Evolutionary conservation across 2,797 vertebrate species (phyloP), one percentile per base, ranked within the genome.

Genomic region (Petrocephalus sullivani): DNA sequence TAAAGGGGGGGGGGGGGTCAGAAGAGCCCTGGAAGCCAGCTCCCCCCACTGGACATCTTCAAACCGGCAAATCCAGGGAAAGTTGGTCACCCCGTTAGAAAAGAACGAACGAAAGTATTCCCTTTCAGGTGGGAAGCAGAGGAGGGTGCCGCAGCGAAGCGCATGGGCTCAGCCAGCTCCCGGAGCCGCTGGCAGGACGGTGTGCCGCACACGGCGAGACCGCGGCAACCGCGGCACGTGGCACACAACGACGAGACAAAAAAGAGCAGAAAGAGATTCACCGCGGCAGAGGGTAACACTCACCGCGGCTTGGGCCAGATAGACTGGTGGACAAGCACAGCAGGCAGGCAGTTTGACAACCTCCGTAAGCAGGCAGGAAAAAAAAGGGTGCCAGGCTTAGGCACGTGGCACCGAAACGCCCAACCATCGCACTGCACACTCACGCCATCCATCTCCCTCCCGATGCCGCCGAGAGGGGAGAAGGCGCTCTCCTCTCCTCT

Each of bases 361-460:
- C 93, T 94, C 92, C 90, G 89, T 94, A 93, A 90, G 90, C 91
- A 94, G 91, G 93, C 14, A 71, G 14, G 14, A 23, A 49, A 64
- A 87, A 54, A 92, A 89, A 95, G 94, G 95, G 94, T 92, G 94
- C 94, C 94, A 94, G 95, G 93, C 92, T 92, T 64, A 93, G 93
- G 93, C 95, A 96, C 95, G 95, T 96, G 95, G 95, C 95, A 95
- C 93, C 92, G 93, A 92, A 93, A 93, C 93, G 94, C 94, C 95
- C 95, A 96, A 96, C 95, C 95, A 95, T 94, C 95, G 94, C 93
- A 94, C 92, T 94, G 93, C 94, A 93, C 94, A 93, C 95, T 95
- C 95, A 95, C 95, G 94, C 94, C 95, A 95, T 87, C 94, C 93
- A 92, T 93, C 90, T 88, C 92, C 91, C 92, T 92, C 91, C 93